Base-by-base conservation (phyloP, 1,140 invertebrate species). In the Neodiprion fabricii region DNA sequence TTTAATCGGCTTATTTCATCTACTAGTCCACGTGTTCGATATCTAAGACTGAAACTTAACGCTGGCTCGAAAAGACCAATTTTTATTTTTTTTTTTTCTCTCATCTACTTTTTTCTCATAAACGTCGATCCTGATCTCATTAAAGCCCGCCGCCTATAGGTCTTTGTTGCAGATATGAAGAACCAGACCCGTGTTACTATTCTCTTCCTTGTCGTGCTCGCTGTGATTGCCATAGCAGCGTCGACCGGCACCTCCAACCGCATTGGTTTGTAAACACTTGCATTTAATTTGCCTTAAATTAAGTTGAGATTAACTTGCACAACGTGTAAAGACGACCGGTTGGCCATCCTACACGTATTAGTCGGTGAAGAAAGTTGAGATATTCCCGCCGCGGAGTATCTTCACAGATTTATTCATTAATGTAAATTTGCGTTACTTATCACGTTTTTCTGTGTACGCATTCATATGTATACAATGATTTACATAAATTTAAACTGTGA, bases 121-220 rank as follows among this genome's bases (percentile, higher is more conserved):
- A 40, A 3, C 28, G 28, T 40, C 28, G 28, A 40, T 40, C 28
- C 28, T 40, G 53, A 61, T 61, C 11, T 61, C 11, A 61, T 61
- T 61, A 61, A 61, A 61, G n/a, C 53, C 53, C 53, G n/a, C 11
- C 28, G 28, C 28, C 11, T 9, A 61, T 17, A 61, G 53, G n/a
- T 61, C 53, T 75, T 50, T 76, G 9, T 82, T 82, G 67, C 72
- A 83, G 80, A 67, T 71, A 83, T 83, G 81, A 80, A 70, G 10
- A 70, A 40, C 9, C 74, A 74, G 48, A 77, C 21, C 50, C 78
- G 80, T 47, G 48, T 80, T 11, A 23, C 77, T 40, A 11, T 69
- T 23, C 14, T 69, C 21, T 7, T 69, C 67, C 23, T 69, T 21
- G 67, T 69, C 23, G 67, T 47, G 21, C 11, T 69, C 11, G 67